Conservation (phyloP, 2,113 vertebrate genomes). For the Dryoscopus gambensis region DNA sequence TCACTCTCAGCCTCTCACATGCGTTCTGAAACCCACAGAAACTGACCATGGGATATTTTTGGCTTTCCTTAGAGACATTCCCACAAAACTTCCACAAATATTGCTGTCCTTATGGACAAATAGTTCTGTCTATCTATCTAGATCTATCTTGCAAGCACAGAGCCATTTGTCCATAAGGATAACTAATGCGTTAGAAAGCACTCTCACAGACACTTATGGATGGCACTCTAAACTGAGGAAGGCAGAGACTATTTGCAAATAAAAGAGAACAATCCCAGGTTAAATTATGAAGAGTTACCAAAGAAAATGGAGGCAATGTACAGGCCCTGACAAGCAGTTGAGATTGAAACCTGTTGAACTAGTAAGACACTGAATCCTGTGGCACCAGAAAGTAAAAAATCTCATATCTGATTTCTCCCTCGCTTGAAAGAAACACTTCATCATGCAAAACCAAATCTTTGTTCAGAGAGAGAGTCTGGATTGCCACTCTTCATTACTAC, state of each 20-base stretch:
- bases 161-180: background rate
- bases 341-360: slow-evolving; percentile 36
- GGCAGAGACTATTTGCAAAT: slow-evolving; percentile 10
- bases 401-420: slow-evolving; percentile 24
- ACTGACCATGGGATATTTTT: background rate
- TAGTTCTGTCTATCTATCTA: background rate
- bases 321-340: background rate
- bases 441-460: slow-evolving; percentile 4
- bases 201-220: background rate
- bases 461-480: background rate
- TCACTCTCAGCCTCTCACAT: background rate
- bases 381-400: slow-evolving; percentile 10
- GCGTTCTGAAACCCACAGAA: background rate
- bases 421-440: slow-evolving; percentile 13
- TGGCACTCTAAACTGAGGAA: background rate
- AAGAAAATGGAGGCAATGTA: background rate
- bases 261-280: background rate
- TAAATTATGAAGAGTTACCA: background rate
- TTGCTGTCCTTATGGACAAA: background rate
- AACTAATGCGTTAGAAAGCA: background rate
- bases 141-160: background rate
- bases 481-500: slow-evolving; percentile 38
- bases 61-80: background rate
- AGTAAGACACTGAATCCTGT: background rate
- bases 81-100: background rate